A percentile compares a stretch with the other conserved stretches of the same genome.
Conservation (phyloP, 2,797 vertebrate genomes). For the Eulemur albifrons region DNA sequence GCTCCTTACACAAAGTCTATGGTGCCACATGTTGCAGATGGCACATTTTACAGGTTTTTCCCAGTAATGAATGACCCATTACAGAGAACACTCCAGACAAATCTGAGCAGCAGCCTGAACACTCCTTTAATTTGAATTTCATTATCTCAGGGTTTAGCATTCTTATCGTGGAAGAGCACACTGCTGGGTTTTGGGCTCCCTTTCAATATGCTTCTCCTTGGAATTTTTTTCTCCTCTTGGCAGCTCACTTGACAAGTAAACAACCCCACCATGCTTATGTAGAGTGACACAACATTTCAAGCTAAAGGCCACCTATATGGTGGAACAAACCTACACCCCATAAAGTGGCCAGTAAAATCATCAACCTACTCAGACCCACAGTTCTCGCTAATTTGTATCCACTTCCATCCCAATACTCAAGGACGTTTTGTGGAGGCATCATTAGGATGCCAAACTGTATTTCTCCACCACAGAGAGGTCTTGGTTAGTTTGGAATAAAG, state of each 20-base stretch:
- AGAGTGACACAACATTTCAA: neutral
- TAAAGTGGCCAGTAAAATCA: neutral
- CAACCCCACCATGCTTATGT: neutral
- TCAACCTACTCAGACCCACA: neutral
- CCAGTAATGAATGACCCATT: neutral
- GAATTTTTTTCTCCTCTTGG: neutral
- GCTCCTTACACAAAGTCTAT: neutral
- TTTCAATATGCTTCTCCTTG: neutral
- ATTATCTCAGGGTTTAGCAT: constrained; percentile 6
- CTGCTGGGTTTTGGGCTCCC: neutral
- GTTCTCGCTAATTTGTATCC: neutral
- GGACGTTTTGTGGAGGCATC: neutral
- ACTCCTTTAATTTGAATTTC: constrained; percentile 7
- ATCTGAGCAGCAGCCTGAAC: neutral
- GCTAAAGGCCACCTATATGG: neutral
- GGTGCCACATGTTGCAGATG: neutral
- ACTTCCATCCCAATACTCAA: neutral
- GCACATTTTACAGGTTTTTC: constrained; percentile 4
- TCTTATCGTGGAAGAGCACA: neutral
- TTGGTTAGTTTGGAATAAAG: neutral
- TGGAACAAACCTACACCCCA: neutral
- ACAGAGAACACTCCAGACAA: neutral
- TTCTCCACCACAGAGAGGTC: neutral
- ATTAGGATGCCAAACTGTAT: neutral
- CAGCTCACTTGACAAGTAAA: neutral